phyloP scores from a whole-genome alignment of 1,140 invertebrate species.

The Drosophila nebulosa region DNA sequence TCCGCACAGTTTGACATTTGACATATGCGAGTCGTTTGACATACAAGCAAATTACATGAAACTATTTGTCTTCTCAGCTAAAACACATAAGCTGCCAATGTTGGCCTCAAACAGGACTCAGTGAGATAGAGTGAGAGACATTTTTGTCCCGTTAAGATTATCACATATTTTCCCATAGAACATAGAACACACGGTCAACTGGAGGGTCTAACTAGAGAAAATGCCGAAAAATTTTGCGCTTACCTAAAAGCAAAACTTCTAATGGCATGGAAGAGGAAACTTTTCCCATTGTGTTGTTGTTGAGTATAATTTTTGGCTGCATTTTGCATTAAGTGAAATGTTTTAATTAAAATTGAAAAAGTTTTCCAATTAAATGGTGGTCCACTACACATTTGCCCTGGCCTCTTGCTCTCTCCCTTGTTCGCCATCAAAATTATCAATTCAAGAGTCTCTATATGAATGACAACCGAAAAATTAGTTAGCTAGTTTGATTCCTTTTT shows the following conservation, averaged over 20 bases:
- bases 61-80: constrained; percentile 69
- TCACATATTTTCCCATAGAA: neutral
- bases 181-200: neutral
- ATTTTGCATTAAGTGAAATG: constrained; percentile 77
- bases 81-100: constrained; percentile 62
- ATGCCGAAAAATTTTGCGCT: neutral
- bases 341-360: constrained; percentile 79
- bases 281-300: constrained; percentile 48
- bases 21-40: constrained; percentile 74
- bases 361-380: constrained; percentile 69
- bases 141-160: neutral
- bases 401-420: neutral
- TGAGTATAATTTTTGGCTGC: constrained; percentile 51
- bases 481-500: neutral
- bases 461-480: constrained; percentile 15
- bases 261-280: constrained; percentile 18
- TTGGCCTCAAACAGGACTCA: constrained; percentile 15
- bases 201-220: neutral
- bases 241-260: constrained; percentile 1
- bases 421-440: constrained; percentile 65
- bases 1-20: constrained; percentile 56
- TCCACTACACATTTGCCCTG: constrained; percentile 11
- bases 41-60: constrained; percentile 72
- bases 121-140: neutral
- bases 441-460: constrained; percentile 17